A percentile compares a stretch with the other conserved stretches of the same genome.
These are phyloP conservation scores for Tolmerus cingulatus DNA, from an alignment of 2,888 invertebrate species.

Conservation along the genomic window DNA sequence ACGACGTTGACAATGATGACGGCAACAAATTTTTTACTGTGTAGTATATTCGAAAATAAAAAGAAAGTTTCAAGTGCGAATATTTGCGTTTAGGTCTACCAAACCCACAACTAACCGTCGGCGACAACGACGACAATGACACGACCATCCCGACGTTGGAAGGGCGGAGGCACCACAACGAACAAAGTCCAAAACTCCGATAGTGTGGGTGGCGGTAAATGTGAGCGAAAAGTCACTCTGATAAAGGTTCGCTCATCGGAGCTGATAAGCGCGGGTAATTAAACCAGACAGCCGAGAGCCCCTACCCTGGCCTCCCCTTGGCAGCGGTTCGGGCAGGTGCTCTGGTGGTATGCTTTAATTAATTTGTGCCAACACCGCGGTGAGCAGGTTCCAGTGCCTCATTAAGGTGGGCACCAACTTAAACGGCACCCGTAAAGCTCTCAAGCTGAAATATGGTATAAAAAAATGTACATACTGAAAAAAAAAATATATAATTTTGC, in stretches of 20 bases:
- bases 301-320: neutral
- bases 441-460: neutral
- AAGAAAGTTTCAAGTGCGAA: neutral
- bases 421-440: constrained; percentile 16
- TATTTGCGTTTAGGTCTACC: neutral
- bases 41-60: neutral
- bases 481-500: neutral
- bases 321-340: constrained; percentile 13
- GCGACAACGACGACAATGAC: neutral
- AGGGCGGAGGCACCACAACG: neutral
- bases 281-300: constrained; percentile 5
- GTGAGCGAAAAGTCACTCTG: neutral
- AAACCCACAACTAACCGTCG: neutral
- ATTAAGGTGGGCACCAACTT: constrained; percentile 29
- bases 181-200: neutral
- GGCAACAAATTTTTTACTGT: neutral
- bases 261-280: constrained; percentile 31
- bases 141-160: neutral
- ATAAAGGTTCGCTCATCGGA: constrained; percentile 10
- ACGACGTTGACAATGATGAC: neutral
- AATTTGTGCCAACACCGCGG: constrained; percentile 11
- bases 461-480: neutral
- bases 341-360: constrained; percentile 19
- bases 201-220: neutral
- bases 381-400: constrained; percentile 1